These are phyloP conservation scores for Silurus aristotelis DNA, from an alignment of 2,797 vertebrate genomes.

Conservation along the genomic window DNA sequence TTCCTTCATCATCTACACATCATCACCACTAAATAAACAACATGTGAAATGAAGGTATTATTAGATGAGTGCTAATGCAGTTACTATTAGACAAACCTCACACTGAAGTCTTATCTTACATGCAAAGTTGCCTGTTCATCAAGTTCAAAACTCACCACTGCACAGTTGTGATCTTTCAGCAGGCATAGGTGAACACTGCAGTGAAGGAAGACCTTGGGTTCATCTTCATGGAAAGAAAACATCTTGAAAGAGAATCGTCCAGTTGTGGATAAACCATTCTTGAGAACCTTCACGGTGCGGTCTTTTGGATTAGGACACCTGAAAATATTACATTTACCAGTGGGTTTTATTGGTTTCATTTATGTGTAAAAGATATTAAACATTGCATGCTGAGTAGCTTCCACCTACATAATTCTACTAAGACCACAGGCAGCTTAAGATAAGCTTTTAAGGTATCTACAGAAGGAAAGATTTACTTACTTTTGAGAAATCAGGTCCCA, in stretches of 20 bases:
- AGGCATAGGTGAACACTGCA: slow-evolving; percentile 49
- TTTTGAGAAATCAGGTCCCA: too few relatives aligned
- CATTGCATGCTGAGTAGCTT: too few relatives aligned
- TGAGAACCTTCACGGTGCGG: slow-evolving; percentile 18
- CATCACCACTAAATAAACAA: too few relatives aligned
- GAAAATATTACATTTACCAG: background rate
- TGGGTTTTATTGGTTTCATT: too few relatives aligned
- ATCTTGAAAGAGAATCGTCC: background rate
- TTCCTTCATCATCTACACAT: too few relatives aligned
- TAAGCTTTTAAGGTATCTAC: too few relatives aligned
- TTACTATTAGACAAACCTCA: background rate
- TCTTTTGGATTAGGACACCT: slow-evolving; percentile 39
- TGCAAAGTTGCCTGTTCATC: background rate
- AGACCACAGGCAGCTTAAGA: too few relatives aligned
- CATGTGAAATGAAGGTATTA: too few relatives aligned
- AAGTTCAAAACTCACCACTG: slow-evolving; percentile 7
- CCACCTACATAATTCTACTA: too few relatives aligned
- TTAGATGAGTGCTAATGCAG: background rate
- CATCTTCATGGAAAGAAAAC: slow-evolving; percentile 23
- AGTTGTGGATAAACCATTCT: slow-evolving; percentile 41
- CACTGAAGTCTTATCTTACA: background rate
- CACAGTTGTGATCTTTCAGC: slow-evolving; percentile 19
- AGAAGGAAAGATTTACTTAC: too few relatives aligned
- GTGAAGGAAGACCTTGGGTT: slow-evolving; percentile 43
- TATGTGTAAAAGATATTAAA: too few relatives aligned